Evolutionary conservation across 2,888 invertebrate species (phyloP).

Genomic region (Cylindroiulus punctatus): DNA sequence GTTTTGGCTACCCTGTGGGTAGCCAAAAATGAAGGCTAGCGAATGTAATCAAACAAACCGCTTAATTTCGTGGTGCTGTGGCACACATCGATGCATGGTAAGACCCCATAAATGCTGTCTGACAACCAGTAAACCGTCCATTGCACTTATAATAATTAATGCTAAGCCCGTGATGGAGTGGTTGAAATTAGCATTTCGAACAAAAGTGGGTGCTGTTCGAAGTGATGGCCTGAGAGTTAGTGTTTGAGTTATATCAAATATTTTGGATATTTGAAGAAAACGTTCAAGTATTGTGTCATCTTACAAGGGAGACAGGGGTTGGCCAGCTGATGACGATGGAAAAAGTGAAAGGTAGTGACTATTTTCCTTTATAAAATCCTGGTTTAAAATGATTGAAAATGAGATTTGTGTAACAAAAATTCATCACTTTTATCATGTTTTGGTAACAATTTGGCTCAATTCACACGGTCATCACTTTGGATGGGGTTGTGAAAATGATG

Average conservation of each 20-base stretch:
- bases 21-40: not conserved
- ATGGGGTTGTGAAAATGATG: too few species aligned
- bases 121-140: constrained; percentile 4
- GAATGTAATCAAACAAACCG: not conserved
- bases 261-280: not conserved
- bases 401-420: too few species aligned
- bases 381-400: too few species aligned
- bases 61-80: not conserved
- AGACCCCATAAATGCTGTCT: not conserved
- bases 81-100: not conserved
- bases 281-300: too few species aligned
- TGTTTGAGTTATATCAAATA: not conserved
- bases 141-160: not conserved
- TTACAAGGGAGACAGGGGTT: too few species aligned
- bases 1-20: not conserved
- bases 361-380: too few species aligned
- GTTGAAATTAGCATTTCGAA: not conserved
- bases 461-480: too few species aligned
- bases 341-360: too few species aligned
- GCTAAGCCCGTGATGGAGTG: constrained; percentile 14
- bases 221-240: not conserved
- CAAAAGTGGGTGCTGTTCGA: not conserved
- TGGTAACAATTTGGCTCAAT: too few species aligned
- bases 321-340: too few species aligned
- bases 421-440: too few species aligned